Percentiles rank a stretch among this genome's conserved stretches.
phyloP scores from a whole-genome alignment of 2,113 vertebrate genomes.

The Mobula hypostoma region DNA sequence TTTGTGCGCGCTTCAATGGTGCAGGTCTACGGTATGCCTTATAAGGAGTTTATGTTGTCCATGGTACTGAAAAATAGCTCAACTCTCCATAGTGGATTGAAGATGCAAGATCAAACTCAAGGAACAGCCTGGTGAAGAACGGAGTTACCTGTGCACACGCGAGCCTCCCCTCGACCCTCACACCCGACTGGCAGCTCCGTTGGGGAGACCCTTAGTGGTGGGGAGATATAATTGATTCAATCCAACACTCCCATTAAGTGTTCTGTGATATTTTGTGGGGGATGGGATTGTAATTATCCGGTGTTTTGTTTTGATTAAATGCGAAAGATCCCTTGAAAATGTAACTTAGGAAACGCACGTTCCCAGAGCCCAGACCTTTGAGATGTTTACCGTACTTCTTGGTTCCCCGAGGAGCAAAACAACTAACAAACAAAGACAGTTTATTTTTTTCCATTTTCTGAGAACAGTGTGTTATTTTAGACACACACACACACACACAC shows the following conservation, averaged over 20 bases:
- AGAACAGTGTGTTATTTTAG: not conserved
- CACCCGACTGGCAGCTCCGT: not conserved
- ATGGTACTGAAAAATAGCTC: not conserved
- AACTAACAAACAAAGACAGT: conserved; percentile 11
- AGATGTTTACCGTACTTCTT: not conserved
- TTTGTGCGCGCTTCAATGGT: too few species aligned
- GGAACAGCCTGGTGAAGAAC: not conserved
- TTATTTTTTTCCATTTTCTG: conserved; percentile 11
- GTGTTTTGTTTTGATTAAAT: not conserved
- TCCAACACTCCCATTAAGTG: not conserved
- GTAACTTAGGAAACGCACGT: not conserved
- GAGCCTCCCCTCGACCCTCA: not conserved
- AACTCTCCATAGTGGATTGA: not conserved
- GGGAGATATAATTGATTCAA: not conserved
- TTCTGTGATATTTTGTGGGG: not conserved
- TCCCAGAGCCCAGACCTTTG: not conserved
- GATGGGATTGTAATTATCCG: not conserved
- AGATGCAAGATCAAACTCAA: not conserved
- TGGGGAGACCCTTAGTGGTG: not conserved
- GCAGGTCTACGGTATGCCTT: too few species aligned
- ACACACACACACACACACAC: too few species aligned
- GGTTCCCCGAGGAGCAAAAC: not conserved
- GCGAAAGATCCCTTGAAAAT: not conserved
- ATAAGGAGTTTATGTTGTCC: not conserved
- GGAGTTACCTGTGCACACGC: not conserved